Percentiles rank a stretch among this genome's conserved stretches.
Evolutionary conservation across 2,888 invertebrate genomes (phyloP).

Genomic region (Noctua janthina): DNA sequence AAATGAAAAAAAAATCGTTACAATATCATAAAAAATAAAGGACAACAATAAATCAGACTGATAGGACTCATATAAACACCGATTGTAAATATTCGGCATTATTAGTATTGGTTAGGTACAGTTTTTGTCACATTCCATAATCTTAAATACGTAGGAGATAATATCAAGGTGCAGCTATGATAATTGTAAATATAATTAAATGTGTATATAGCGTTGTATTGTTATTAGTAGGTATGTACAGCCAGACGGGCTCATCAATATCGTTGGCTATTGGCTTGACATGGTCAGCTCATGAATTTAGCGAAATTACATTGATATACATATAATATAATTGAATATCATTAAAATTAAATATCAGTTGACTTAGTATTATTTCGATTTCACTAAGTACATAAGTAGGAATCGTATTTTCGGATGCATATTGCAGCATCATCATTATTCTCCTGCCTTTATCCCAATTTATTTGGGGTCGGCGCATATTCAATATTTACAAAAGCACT

Average conservation of each 20-base stretch:
- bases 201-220: slow-evolving; percentile 84
- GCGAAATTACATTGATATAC: slow-evolving; percentile 52
- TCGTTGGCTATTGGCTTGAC: slow-evolving; percentile 65
- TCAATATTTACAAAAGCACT: not conserved
- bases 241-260: slow-evolving; percentile 70
- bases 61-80: slow-evolving; percentile 64
- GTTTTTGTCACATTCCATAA: slow-evolving; percentile 86
- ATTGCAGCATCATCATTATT: too few relatives aligned
- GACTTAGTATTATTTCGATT: slow-evolving; percentile 64
- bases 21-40: slow-evolving; percentile 50
- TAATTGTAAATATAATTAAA: slow-evolving; percentile 84
- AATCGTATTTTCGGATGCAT: not conserved
- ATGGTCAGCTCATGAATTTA: slow-evolving; percentile 67
- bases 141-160: slow-evolving; percentile 75
- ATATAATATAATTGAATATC: slow-evolving; percentile 40
- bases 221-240: slow-evolving; percentile 63
- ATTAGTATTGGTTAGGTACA: slow-evolving; percentile 75
- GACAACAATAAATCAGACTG: slow-evolving; percentile 67
- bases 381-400: slow-evolving; percentile 60
- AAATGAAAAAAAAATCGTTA: slow-evolving; percentile 38
- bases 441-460: too few relatives aligned
- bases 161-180: slow-evolving; percentile 78
- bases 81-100: slow-evolving; percentile 72
- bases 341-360: slow-evolving; percentile 63
- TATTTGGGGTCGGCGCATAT: not conserved